phyloP scores from a whole-genome alignment of 2,888 invertebrate species.

The Rhorus exstirpatorius region DNA sequence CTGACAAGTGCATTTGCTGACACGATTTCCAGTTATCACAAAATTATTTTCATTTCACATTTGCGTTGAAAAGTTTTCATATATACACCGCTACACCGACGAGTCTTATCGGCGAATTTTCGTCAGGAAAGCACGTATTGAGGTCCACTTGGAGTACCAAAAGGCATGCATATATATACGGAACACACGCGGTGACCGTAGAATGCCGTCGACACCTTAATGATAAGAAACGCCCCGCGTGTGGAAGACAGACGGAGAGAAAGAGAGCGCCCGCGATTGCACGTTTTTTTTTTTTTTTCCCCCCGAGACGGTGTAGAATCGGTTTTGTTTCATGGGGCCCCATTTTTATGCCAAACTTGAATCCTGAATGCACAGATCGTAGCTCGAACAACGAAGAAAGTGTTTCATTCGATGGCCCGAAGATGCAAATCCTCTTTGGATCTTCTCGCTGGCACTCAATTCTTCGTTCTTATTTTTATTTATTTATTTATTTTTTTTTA shows the following conservation, averaged over 20 bases:
- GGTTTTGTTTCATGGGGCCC: background rate
- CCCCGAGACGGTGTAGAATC: too few species aligned
- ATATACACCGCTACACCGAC: background rate
- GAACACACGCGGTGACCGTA: background rate
- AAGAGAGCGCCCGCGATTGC: background rate
- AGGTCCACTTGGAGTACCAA: slow-evolving; percentile 3
- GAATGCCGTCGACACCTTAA: slow-evolving; percentile 43
- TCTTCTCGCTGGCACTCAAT: too few species aligned
- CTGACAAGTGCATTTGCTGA: too few species aligned
- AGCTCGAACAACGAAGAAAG: too few species aligned
- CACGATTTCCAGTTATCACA: background rate
- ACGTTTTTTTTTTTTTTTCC: too few species aligned
- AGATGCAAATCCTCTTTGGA: too few species aligned
- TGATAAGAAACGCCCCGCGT: slow-evolving; percentile 34
- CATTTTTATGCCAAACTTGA: background rate
- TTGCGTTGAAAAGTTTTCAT: background rate
- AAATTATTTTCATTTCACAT: background rate
- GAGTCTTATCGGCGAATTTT: slow-evolving; percentile 16
- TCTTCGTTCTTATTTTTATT: background rate
- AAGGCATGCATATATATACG: background rate
- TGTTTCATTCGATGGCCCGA: too few species aligned
- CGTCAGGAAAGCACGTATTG: slow-evolving; percentile 43
- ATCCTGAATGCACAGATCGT: too few species aligned
- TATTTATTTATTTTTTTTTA: slow-evolving; percentile 29
- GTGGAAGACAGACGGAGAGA: slow-evolving; percentile 3